A percentile compares a stretch with the other conserved stretches of the same genome.
phyloP scores from a whole-genome alignment of 2,888 invertebrate genomes.

The Caenorhabditis sp. region DNA sequence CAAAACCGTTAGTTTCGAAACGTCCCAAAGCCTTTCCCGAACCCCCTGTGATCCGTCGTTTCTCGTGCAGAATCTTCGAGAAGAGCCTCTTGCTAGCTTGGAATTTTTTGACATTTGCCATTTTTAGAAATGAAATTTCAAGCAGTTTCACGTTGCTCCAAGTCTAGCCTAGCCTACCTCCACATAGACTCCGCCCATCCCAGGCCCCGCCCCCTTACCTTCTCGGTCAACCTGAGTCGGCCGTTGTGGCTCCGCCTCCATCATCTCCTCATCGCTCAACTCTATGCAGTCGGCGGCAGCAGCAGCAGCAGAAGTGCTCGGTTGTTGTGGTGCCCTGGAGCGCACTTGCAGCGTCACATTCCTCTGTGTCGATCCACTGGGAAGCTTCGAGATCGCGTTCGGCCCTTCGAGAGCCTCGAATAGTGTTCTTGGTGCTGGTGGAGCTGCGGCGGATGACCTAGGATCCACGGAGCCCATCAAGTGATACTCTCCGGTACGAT shows the following conservation, averaged over 20 bases:
- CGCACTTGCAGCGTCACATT: neutral
- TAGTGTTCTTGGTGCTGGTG: neutral
- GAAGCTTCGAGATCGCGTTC: neutral
- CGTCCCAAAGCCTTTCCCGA: too few species aligned
- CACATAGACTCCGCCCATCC: too few species aligned
- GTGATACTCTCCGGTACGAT: neutral
- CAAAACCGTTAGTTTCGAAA: too few species aligned
- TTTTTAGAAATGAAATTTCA: neutral
- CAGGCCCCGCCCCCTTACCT: too few species aligned
- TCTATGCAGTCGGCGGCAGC: neutral
- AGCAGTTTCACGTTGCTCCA: neutral
- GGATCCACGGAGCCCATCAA: conserved; percentile 11
- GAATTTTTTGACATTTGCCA: neutral
- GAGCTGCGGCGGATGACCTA: neutral
- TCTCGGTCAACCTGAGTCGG: neutral
- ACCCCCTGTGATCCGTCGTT: neutral
- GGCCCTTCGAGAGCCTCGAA: conserved; percentile 22
- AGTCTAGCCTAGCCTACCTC: too few species aligned
- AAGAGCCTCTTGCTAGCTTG: neutral
- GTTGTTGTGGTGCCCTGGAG: neutral
- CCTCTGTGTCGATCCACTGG: neutral
- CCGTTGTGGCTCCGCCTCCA: neutral
- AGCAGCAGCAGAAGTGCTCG: too few species aligned
- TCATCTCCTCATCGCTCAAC: neutral
- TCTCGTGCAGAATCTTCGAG: neutral